Base-by-base conservation (phyloP, 2,888 invertebrate genomes). In the Eupelmus urozonus region DNA sequence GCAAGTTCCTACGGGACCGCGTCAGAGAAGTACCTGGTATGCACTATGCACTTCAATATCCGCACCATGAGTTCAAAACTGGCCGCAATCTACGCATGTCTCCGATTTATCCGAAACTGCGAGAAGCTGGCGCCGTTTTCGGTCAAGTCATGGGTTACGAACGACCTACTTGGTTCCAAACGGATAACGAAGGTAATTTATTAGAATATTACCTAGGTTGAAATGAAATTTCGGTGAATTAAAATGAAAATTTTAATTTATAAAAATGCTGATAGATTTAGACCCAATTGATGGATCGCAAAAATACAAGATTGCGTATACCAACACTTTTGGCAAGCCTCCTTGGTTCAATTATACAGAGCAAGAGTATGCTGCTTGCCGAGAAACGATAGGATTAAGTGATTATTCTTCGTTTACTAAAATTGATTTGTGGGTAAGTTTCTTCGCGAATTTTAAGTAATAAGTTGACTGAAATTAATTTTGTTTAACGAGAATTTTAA, bases 131-230 rank as follows among this genome's bases (percentile, higher is more conserved):
- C 0, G 99, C 97, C 0, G 95, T 97, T 5, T 99, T 99, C 88
- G 97, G 97, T 0, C 98, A 98, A 89, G 96, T 97, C 34, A 98
- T 98, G 97, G 98, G 98, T 0, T 99, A 98, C 88, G 99, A 99
- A 89, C 91, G 98, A 80, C 98, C 98, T 0, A 93, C 96, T 45
- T 98, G 96, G 94, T 99, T 98, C 87, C 95, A 96, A 84, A 90
- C 90, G 29, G 88, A 90, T 16, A 90, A 90, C 70, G 90, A 90
- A 45, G 45, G 16, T 13, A 16, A 45, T 9, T 13, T 9, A 45
- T 45, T 45, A 45, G 13, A 45, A 45, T 45, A 45, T 7, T 45
- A 5, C 9, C 16, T 13, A 45, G 13, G 16, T 16, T 45, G 45
- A 13, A 1, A 55, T n/a, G 9, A 49, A 20, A 20, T 53, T 53